These are phyloP conservation scores for Hypotaenidia okinawae DNA, from an alignment of 2,797 vertebrate species.

Conservation along the genomic window DNA sequence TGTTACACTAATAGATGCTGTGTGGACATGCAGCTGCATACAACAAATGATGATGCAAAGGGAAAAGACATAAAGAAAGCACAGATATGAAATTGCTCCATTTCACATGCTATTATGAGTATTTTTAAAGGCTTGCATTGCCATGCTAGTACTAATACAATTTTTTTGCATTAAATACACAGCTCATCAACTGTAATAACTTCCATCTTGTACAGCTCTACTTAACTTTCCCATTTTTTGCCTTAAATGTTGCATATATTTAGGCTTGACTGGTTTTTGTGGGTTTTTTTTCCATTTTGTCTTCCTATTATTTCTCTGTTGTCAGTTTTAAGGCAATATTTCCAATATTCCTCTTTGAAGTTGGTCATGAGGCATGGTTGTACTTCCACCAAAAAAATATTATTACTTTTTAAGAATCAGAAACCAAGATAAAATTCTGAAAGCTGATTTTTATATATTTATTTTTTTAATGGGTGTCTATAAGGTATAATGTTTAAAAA, in stretches of 20 bases:
- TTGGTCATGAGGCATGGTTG: neutral
- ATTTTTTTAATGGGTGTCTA: neutral
- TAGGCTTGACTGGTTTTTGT: too few relatives aligned
- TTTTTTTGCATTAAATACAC: neutral
- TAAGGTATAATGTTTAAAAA: neutral
- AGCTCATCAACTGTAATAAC: neutral
- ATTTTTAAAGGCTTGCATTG: neutral
- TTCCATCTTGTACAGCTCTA: neutral
- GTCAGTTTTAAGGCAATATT: neutral
- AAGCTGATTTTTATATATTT: neutral
- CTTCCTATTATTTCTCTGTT: neutral
- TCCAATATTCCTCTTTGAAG: neutral
- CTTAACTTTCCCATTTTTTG: neutral
- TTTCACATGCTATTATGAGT: neutral
- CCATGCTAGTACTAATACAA: neutral
- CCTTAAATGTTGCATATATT: neutral
- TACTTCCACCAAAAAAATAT: neutral
- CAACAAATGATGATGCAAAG: neutral
- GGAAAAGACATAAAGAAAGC: neutral
- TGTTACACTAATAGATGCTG: neutral
- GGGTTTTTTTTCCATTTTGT: neutral
- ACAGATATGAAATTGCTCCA: neutral
- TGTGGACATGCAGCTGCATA: neutral
- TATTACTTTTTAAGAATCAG: neutral
- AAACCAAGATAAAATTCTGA: neutral